Base-by-base conservation (phyloP, 2,888 invertebrate species). In the Colostygia pectinataria region DNA sequence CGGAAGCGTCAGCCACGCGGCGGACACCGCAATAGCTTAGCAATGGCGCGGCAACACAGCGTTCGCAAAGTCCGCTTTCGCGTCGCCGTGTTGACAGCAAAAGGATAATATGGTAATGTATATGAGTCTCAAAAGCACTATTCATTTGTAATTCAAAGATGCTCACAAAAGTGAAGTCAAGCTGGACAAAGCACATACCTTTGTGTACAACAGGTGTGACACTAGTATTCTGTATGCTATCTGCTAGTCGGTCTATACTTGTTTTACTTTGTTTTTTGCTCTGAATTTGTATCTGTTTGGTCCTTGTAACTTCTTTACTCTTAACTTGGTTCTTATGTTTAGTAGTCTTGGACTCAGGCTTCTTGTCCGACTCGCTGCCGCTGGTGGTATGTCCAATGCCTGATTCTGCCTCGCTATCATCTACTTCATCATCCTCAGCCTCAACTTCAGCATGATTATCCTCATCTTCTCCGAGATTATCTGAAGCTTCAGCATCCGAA, bases 331-430 rank as follows among this genome's bases (percentile, higher is more conserved):
- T 57, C 12, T 48, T 57, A 55, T 31, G 42, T 2, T 56, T 64
- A 31, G 49, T 49, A 40, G 40, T 58, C 29, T 32, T 66, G 7
- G 34, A 28, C 25, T 32, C 37, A 2, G 20, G 12, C 34, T 59
- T 64, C 23, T 63, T 67, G n/a, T 74, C 71, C 0, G 60, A 60
- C 4, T 75, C 68, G 9, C 55, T 58, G 25, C 74, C 76, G 46
- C 73, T 73, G 4, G 74, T 71, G 1, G 69, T 66, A 5, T 66
- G 71, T 4, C 72, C 73, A 0, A 74, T 63, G 2, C 75, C 82
- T 0, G 83, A 83, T 55, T 86, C 87, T 1, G 80, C 78, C 1
- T 91, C 91, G 53, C 91, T 89, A 42, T 66, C 71, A 28, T 65
- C 68, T 14, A 68, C 68, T 33, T 72, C 69, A 51, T 73, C 77